These are phyloP conservation scores for Perodicticus potto DNA, from an alignment of 2,797 vertebrate genomes.

Conservation along the genomic window DNA sequence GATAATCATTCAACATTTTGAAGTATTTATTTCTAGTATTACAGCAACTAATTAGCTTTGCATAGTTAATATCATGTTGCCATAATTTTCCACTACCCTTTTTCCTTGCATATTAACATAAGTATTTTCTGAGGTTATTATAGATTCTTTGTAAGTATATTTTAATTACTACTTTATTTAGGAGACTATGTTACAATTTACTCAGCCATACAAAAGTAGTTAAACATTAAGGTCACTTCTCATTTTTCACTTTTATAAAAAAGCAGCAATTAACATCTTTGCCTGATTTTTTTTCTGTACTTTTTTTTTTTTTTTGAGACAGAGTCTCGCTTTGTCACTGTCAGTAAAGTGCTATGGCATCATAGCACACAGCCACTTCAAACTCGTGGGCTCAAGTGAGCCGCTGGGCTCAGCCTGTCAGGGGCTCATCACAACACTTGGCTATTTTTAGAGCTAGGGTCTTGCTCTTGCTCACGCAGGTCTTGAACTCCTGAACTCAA, in stretches of 20 bases:
- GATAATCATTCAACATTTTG: background rate
- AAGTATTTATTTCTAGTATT: background rate
- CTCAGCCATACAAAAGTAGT: background rate
- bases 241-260: background rate
- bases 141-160: background rate
- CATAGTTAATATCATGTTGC: background rate
- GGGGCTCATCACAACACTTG: too few species aligned
- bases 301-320: too few species aligned
- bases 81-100: background rate
- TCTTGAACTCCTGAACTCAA: too few species aligned
- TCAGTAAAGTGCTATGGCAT: too few species aligned
- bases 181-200: conserved; percentile 5
- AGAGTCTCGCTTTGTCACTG: too few species aligned
- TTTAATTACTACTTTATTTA: conserved; percentile 10
- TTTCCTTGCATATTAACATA: background rate
- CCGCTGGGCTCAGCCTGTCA: too few species aligned
- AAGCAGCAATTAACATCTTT: background rate
- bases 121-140: background rate
- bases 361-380: too few species aligned
- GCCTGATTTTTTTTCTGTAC: background rate
- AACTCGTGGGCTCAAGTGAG: too few species aligned
- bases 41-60: background rate
- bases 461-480: too few species aligned
- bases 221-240: background rate
- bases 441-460: too few species aligned